Conservation (phyloP, 2,888 invertebrate species). For the Flabesymbios commensalis region DNA sequence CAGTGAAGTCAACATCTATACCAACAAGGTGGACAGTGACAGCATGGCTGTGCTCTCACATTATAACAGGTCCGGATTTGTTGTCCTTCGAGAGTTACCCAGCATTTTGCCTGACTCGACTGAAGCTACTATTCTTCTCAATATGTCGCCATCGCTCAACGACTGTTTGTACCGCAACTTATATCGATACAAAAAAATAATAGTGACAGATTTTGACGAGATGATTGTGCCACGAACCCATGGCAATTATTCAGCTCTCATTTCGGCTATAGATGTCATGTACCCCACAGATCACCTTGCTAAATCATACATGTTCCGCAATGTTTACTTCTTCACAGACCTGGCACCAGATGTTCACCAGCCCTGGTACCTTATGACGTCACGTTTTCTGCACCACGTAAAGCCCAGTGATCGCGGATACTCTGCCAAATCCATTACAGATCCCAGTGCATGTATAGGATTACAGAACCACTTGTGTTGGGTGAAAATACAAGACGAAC, state of each 20-base stretch:
- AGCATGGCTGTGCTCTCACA: slow-evolving; percentile 4
- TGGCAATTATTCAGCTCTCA: slow-evolving; percentile 11
- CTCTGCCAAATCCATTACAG: slow-evolving; percentile 22
- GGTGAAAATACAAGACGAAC: background rate
- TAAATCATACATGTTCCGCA: slow-evolving; percentile 24
- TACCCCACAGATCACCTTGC: background rate
- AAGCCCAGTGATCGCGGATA: slow-evolving; percentile 18
- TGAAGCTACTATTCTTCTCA: slow-evolving; percentile 21
- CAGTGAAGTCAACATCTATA: slow-evolving; percentile 24
- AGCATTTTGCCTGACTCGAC: background rate
- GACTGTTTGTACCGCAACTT: slow-evolving; percentile 30
- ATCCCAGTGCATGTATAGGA: slow-evolving; percentile 21
- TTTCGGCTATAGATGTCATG: slow-evolving; percentile 4
- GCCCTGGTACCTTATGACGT: slow-evolving; percentile 20
- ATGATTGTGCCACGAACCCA: slow-evolving; percentile 22
- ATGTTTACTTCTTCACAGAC: slow-evolving; percentile 30
- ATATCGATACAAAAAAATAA: slow-evolving; percentile 20
- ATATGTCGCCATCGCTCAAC: slow-evolving; percentile 30
- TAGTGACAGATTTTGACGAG: slow-evolving; percentile 28
- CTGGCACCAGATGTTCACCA: slow-evolving; percentile 9
- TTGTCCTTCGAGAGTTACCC: slow-evolving; percentile 9
- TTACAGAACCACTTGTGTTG: slow-evolving; percentile 32
- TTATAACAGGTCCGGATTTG: slow-evolving; percentile 18
- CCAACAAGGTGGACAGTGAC: slow-evolving; percentile 4
- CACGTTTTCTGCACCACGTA: slow-evolving; percentile 14